These are phyloP conservation scores for Gambusia holbrooki DNA, from an alignment of 2,113 vertebrate genomes.

Conservation along the genomic window DNA sequence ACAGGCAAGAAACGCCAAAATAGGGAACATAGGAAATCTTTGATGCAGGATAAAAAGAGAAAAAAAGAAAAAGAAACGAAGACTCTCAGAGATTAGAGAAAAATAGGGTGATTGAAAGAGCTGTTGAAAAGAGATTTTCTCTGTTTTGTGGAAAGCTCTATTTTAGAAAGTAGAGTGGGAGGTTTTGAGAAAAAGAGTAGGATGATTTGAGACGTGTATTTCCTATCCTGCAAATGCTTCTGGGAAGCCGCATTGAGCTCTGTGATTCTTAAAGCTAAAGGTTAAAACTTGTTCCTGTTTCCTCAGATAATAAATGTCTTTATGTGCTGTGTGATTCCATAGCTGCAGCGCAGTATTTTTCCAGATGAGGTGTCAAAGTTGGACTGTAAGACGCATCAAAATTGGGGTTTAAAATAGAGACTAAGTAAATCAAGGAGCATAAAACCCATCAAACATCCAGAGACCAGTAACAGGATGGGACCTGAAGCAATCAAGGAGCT, in stretches of 20 bases:
- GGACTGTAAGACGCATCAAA: neutral
- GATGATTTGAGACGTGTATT: neutral
- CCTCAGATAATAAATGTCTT: neutral
- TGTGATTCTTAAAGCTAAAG: neutral
- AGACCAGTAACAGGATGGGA: too few species aligned
- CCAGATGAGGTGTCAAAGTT: neutral
- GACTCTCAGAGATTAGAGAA: constrained; percentile 12
- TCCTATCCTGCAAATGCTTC: neutral
- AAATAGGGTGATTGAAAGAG: constrained; percentile 6
- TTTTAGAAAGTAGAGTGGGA: constrained; percentile 14
- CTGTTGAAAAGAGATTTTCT: constrained; percentile 1
- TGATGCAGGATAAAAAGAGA: neutral
- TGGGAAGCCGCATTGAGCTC: neutral
- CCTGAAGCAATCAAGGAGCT: neutral
- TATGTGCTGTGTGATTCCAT: neutral
- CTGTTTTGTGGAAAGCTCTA: constrained; percentile 9
- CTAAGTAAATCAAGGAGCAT: neutral
- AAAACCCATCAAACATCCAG: neutral
- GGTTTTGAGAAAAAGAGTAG: constrained; percentile 13
- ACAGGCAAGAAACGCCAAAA: constrained; percentile 32
- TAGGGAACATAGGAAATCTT: constrained; percentile 23
- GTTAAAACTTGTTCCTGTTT: too few species aligned
- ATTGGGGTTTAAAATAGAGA: neutral
- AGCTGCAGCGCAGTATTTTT: neutral
- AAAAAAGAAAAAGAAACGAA: constrained; percentile 4